Conservation (phyloP, 2,888 invertebrate genomes). For the Sturmia bella region DNA sequence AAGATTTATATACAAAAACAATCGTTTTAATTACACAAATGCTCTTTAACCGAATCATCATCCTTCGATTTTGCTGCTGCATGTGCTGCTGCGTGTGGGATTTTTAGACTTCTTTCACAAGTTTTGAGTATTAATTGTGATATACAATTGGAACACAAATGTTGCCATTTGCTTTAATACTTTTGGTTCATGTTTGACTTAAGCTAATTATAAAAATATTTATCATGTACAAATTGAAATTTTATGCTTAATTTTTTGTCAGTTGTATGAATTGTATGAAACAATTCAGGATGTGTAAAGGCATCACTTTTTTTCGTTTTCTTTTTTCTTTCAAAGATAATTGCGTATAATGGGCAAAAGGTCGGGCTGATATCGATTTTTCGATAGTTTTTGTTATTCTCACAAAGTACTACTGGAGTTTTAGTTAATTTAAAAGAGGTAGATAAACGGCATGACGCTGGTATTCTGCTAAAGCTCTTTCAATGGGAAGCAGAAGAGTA, state of each 20-base stretch:
- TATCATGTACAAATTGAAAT: slow-evolving; percentile 45
- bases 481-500: too few relatives aligned
- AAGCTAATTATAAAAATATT: slow-evolving; percentile 55
- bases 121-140: slow-evolving; percentile 63
- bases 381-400: too few relatives aligned
- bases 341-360: too few relatives aligned
- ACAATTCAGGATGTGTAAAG: too few relatives aligned
- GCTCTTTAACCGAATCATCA: not conserved
- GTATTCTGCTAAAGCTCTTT: too few relatives aligned
- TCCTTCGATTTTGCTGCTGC: not conserved
- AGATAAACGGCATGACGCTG: too few relatives aligned
- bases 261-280: too few relatives aligned
- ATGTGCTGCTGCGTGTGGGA: not conserved
- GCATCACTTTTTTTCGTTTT: too few relatives aligned
- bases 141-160: slow-evolving; percentile 56
- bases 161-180: slow-evolving; percentile 34
- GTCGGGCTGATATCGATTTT: too few relatives aligned
- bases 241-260: slow-evolving; percentile 23
- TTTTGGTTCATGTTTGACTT: slow-evolving; percentile 17
- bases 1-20: slow-evolving; percentile 50
- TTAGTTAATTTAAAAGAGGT: too few relatives aligned
- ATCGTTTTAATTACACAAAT: slow-evolving; percentile 39
- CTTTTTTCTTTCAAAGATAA: too few relatives aligned
- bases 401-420: too few relatives aligned
- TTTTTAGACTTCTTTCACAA: slow-evolving; percentile 37